Evolutionary conservation across 2,888 invertebrate genomes (phyloP), one percentile per base, ranked within the genome.

Genomic region (Chymomyza caudatula): DNA sequence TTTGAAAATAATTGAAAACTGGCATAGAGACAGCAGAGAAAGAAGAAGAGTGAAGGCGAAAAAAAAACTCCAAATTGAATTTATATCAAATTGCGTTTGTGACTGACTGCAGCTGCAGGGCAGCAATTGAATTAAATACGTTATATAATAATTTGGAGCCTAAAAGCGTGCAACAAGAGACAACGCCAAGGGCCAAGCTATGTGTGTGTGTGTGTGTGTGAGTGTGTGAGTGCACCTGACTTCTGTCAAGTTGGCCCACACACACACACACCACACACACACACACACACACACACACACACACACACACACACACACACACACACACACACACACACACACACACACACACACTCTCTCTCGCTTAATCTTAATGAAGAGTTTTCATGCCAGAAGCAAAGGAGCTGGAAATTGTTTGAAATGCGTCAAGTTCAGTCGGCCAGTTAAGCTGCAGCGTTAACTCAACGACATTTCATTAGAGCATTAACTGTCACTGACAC

Each of bases 401-500:
- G 15, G 20, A 6, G 51, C 20, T 22, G 53, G 56, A 54, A 61
- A 67, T 67, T 68, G 53, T 49, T 53, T 8, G n/a, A 58, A 43
- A 17, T 42, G 47, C 53, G n/a, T 5, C 5, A 47, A 47, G 47
- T 4, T 17, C 47, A n/a, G 47, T 4, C 2, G 17, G 15, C 11
- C 15, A 47, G 47, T 47, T 82, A 77, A 80, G 67, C 78, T 74
- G 79, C 72, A 71, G 76, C 69, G 63, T 78, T 74, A 81, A 81
- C 70, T 73, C 78, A 84, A 84, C 72, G 67, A 71, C 86, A 86
- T 81, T 81, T 86, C 82, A 85, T 81, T 85, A 81, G 84, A 78
- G 79, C 79, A 84, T 85, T 78, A 84, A 76, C 72, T 86, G 81
- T 78, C 86, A 81, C n/a, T n/a, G n/a, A n/a, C n/a, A n/a, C n/a